Evolutionary conservation across 2,888 invertebrate species (phyloP).

Genomic region (Eueremaeus valkanovi): DNA sequence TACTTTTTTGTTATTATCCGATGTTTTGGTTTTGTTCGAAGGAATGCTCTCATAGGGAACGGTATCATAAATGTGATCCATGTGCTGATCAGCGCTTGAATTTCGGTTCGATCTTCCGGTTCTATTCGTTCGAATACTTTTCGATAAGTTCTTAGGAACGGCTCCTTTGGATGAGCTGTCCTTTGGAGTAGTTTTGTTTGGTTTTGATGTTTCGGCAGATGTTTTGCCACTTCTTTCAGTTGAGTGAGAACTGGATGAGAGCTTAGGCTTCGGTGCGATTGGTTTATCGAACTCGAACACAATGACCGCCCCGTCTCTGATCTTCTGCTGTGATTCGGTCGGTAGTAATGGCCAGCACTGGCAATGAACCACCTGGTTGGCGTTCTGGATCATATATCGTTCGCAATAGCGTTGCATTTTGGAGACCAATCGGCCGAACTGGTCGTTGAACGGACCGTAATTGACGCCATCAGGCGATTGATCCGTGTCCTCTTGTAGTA

Average conservation of each 20-base stretch:
- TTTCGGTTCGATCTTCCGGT: not conserved
- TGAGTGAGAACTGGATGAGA: slow-evolving; percentile 51
- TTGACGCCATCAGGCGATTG: not conserved
- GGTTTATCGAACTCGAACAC: slow-evolving; percentile 52
- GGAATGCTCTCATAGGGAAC: slow-evolving; percentile 10
- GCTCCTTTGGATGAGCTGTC: not conserved
- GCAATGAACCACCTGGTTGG: slow-evolving; percentile 53
- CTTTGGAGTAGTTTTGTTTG: not conserved
- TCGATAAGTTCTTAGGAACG: not conserved
- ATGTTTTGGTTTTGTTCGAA: not conserved
- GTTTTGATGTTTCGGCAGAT: not conserved
- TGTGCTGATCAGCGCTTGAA: not conserved
- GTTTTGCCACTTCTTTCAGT: not conserved
- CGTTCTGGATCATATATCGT: slow-evolving; percentile 67
- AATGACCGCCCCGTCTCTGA: slow-evolving; percentile 52
- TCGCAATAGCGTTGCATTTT: slow-evolving; percentile 66
- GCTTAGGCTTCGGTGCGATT: slow-evolving; percentile 51
- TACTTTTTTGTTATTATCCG: slow-evolving; percentile 9
- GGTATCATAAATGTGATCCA: slow-evolving; percentile 39
- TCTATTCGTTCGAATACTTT: no score
- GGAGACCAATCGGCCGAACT: slow-evolving; percentile 57
- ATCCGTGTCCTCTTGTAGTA: slow-evolving; percentile 26
- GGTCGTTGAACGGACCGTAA: slow-evolving; percentile 28
- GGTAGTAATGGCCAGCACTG: slow-evolving; percentile 50
- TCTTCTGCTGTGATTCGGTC: slow-evolving; percentile 50